These are phyloP conservation scores for Hyperoodon ampullatus DNA, from an alignment of 2,113 vertebrate species.

Conservation along the genomic window DNA sequence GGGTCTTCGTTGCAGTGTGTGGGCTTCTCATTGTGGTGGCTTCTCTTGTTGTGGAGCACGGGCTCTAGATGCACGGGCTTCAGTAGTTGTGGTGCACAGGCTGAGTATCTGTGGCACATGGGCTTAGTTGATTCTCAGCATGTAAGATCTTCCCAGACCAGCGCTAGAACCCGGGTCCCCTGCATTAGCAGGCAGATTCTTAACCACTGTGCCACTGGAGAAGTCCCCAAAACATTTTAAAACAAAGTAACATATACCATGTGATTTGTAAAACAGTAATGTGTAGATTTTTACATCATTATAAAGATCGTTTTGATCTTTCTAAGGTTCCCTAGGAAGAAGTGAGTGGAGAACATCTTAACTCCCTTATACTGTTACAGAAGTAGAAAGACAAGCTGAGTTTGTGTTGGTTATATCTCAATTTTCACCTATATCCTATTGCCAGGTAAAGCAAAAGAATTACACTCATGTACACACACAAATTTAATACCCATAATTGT, in stretches of 20 bases:
- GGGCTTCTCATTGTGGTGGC: too few relatives aligned
- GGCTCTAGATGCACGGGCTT: too few relatives aligned
- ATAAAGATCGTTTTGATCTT: neutral
- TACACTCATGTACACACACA: neutral
- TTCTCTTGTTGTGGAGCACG: too few relatives aligned
- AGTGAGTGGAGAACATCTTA: neutral
- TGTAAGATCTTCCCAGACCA: too few relatives aligned
- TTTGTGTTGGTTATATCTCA: neutral
- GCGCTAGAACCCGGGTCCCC: too few relatives aligned
- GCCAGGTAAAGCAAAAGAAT: neutral
- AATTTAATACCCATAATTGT: neutral
- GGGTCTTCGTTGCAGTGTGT: too few relatives aligned
- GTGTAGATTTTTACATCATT: neutral
- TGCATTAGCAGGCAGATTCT: too few relatives aligned
- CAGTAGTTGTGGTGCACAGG: too few relatives aligned
- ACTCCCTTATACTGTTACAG: neutral
- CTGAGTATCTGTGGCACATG: too few relatives aligned
- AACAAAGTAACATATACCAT: neutral
- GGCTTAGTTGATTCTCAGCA: too few relatives aligned
- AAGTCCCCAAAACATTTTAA: neutral
- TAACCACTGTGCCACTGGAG: too few relatives aligned
- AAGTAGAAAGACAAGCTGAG: neutral
- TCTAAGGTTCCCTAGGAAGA: neutral
- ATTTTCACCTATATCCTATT: neutral
- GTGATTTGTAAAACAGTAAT: neutral